phyloP scores from a whole-genome alignment of 2,797 vertebrate species.

The Petrocephalus schoutedeni region DNA sequence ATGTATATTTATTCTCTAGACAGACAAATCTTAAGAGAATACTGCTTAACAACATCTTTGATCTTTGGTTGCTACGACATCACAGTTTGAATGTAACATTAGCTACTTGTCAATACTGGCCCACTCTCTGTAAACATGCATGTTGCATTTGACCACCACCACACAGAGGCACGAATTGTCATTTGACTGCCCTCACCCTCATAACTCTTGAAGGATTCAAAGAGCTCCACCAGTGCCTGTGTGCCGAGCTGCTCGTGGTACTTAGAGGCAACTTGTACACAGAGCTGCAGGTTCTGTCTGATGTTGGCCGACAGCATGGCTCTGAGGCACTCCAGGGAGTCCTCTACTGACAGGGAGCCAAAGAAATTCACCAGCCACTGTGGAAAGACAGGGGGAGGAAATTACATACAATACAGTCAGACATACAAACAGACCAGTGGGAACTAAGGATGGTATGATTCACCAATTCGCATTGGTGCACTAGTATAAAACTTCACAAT shows the following conservation, averaged over 20 bases:
- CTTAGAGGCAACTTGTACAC: conserved; percentile 84
- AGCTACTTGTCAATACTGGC: background rate
- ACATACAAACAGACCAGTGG: background rate
- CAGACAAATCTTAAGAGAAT: background rate
- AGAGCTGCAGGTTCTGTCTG: conserved; percentile 83
- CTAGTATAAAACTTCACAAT: too few species aligned
- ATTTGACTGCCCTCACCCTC: conserved; percentile 65
- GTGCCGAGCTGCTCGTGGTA: conserved; percentile 87
- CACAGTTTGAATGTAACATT: background rate
- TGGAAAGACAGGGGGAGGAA: background rate
- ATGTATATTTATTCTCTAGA: background rate
- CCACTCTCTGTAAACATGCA: background rate
- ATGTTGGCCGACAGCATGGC: conserved; percentile 85
- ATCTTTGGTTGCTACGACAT: background rate
- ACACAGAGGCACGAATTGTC: background rate
- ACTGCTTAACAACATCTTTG: background rate
- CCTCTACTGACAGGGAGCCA: conserved; percentile 82
- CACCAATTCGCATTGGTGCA: too few species aligned
- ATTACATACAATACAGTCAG: background rate
- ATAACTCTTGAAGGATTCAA: conserved; percentile 89
- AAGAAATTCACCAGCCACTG: conserved; percentile 92
- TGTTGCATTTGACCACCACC: background rate
- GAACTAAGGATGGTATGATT: background rate
- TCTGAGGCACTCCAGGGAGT: conserved; percentile 80
- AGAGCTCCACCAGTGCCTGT: conserved; percentile 79